Base-by-base conservation (phyloP, 2,888 invertebrate species). In the Caenorhabditis angaria region DNA sequence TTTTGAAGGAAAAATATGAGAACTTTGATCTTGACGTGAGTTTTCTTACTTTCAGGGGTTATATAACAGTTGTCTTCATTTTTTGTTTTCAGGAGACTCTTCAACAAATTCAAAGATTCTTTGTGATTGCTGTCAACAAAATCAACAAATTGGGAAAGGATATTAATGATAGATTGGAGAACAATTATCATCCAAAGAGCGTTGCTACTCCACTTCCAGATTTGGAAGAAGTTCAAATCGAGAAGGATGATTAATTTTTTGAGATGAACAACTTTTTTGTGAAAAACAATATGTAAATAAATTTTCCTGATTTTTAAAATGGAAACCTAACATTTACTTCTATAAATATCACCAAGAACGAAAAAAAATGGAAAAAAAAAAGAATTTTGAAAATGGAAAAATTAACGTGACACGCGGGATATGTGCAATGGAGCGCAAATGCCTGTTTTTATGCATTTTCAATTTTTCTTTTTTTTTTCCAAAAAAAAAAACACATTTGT, bases 1-100 rank as follows among this genome's bases (percentile, higher is more conserved):
- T 83, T 20, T 27, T 80, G 50, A 80, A 80, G 73, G 66, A 77
- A 24, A 79, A 79, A 47, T 79, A 79, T 47, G 71, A 80, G 25
- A 76, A 80, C 60, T 77, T 80, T 29, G 77, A 79, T 59, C 22
- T 69, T 27, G 79, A 79, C 61, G 78, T 76, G 51, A 66, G 75
- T 57, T 29, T 12, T 0, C 4, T 20, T 2, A 28, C 22, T 10
- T 24, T 4, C 18, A 2, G 12, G 35, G 12, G 24, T n/a, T n/a
- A n/a, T n/a, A n/a, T n/a, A n/a, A n/a, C n/a, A n/a, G n/a, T n/a
- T n/a, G n/a, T n/a, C n/a, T n/a, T n/a, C n/a, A n/a, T n/a, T n/a
- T n/a, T n/a, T n/a, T n/a, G n/a, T n/a, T 22, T 76, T 59, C 47
- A 78, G 78, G 29, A 24, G 8, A 76, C 80, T 20, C 61, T 75